A percentile compares a stretch with the other conserved stretches of the same genome.
These are phyloP conservation scores for Leptodirus hochenwartii DNA, from an alignment of 2,888 invertebrate species.

Conservation along the genomic window DNA sequence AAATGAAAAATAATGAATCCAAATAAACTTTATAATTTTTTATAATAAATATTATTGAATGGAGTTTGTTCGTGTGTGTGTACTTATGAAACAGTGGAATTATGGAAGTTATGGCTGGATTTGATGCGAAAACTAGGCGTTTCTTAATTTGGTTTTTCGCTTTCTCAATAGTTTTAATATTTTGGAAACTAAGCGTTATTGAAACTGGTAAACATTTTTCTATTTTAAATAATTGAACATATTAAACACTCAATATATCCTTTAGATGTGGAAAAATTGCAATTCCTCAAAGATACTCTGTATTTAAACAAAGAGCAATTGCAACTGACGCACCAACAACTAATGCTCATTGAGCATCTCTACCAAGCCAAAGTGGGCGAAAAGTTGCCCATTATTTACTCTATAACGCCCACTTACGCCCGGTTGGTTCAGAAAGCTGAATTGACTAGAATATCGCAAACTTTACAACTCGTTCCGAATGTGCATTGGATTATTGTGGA, in stretches of 20 bases:
- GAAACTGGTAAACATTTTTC: slow-evolving; percentile 15
- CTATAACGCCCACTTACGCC: slow-evolving; percentile 81
- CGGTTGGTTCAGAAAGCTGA: slow-evolving; percentile 87
- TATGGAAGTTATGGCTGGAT: slow-evolving; percentile 15
- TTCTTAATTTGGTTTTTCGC: slow-evolving; percentile 17
- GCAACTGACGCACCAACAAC: slow-evolving; percentile 21
- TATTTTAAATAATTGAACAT: not conserved
- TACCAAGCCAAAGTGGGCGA: slow-evolving; percentile 14
- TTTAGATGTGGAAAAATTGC: slow-evolving; percentile 20
- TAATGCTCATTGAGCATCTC: slow-evolving; percentile 20
- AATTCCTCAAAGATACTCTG: slow-evolving; percentile 18
- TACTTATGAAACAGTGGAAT: too few species aligned
- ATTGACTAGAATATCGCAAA: slow-evolving; percentile 75
- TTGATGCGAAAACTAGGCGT: slow-evolving; percentile 16
- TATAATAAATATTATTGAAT: too few species aligned
- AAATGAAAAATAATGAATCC: too few species aligned
- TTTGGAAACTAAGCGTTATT: slow-evolving; percentile 17
- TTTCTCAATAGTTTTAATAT: slow-evolving; percentile 17
- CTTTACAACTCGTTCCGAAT: slow-evolving; percentile 69
- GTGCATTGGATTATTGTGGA: slow-evolving; percentile 91
- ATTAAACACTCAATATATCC: slow-evolving; percentile 2
- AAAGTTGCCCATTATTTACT: slow-evolving; percentile 54
- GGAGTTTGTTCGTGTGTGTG: too few species aligned
- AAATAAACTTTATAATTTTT: too few species aligned
- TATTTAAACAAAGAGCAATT: slow-evolving; percentile 22